Conservation (phyloP, 2,113 vertebrate genomes). For the Blennius ocellaris region DNA sequence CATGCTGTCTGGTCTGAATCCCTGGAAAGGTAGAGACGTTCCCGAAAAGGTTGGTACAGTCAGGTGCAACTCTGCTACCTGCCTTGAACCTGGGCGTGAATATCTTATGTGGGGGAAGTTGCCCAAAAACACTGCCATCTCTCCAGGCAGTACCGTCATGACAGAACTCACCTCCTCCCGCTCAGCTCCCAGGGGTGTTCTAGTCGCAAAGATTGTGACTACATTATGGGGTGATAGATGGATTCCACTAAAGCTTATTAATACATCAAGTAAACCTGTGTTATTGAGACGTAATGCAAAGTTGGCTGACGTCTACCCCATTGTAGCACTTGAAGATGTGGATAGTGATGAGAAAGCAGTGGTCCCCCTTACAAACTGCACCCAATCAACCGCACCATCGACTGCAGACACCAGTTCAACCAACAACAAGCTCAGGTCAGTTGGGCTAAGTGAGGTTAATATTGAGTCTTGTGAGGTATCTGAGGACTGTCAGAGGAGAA, state of each 20-base stretch:
- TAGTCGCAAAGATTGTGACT: conserved; percentile 14
- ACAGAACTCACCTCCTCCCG: not conserved
- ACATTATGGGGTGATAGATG: conserved; percentile 14
- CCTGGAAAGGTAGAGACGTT: no score
- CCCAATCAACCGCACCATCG: no score
- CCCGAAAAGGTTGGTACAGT: no score
- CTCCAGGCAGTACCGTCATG: not conserved
- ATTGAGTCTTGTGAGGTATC: conserved; percentile 1
- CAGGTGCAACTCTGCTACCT: no score
- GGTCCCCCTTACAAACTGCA: no score
- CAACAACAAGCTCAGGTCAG: not conserved
- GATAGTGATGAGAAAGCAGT: not conserved
- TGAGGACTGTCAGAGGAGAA: not conserved
- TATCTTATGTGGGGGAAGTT: not conserved
- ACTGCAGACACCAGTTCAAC: no score
- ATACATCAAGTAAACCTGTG: not conserved
- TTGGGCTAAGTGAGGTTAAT: not conserved
- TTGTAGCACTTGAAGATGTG: conserved; percentile 9
- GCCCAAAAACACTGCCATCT: not conserved
- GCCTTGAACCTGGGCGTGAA: not conserved
- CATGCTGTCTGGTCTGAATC: no score
- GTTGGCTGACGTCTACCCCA: conserved; percentile 19
- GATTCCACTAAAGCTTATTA: conserved; percentile 25
- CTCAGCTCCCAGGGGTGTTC: not conserved
- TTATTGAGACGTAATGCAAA: conserved; percentile 1